Conservation (phyloP, 2,113 vertebrate species). For the Tachuris rubrigastra region DNA sequence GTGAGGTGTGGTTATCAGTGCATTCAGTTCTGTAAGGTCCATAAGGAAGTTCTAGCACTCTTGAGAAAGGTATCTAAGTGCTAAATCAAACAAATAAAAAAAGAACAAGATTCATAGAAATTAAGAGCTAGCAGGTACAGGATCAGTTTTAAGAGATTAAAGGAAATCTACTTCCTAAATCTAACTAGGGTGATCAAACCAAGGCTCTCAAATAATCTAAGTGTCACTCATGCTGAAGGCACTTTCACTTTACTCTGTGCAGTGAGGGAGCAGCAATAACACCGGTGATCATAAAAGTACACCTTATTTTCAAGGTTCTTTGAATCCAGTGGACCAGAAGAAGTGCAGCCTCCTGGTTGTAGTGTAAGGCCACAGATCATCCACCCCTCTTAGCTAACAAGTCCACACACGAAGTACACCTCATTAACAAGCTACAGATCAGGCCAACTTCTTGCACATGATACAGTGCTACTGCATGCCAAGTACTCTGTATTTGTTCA, state of each 20-base stretch:
- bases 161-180: not conserved
- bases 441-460: not conserved
- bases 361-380: not conserved
- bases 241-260: not conserved
- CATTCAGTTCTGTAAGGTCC: not conserved
- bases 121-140: not conserved
- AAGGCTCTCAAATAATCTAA: not conserved
- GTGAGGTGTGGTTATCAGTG: not conserved
- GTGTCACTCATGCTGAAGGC: not conserved
- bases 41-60: not conserved
- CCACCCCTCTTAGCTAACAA: not conserved
- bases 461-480: not conserved
- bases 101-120: not conserved
- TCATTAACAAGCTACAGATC: not conserved
- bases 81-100: not conserved
- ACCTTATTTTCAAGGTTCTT: not conserved
- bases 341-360: not conserved
- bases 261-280: accelerated
- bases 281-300: not conserved
- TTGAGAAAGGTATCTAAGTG: not conserved
- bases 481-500: not conserved
- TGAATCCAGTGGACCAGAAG: not conserved
- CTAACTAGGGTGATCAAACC: not conserved
- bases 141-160: not conserved
- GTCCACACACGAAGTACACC: not conserved